These are phyloP conservation scores for Sebastes matsubarae DNA, from an alignment of 2,797 vertebrate species.

Conservation along the genomic window DNA sequence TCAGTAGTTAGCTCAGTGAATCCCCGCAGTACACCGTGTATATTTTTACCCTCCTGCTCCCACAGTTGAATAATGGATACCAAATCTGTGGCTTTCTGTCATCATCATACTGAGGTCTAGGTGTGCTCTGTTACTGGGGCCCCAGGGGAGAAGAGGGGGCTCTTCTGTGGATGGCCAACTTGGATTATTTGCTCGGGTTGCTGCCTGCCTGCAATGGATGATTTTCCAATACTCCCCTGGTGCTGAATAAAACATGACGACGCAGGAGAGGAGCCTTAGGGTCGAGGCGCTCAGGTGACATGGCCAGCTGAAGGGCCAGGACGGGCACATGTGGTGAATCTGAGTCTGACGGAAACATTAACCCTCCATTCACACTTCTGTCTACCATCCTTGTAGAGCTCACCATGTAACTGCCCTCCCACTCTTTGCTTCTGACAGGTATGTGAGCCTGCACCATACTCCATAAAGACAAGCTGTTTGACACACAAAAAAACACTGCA, in stretches of 20 bases:
- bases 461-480: not conserved
- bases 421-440: not conserved
- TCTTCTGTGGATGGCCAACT: conserved; percentile 16
- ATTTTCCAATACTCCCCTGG: conserved; percentile 85
- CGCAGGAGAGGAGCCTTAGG: conserved; percentile 77
- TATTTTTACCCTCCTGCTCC: conserved; percentile 73
- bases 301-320: conserved; percentile 44
- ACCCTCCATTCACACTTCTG: conserved; percentile 43
- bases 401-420: not conserved
- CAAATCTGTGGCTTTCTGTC: conserved; percentile 81
- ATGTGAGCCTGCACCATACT: not conserved
- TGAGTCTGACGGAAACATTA: conserved; percentile 70
- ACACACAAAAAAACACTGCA: not conserved
- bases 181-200: conserved; percentile 53
- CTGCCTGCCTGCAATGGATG: conserved; percentile 69
- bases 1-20: conserved; percentile 33
- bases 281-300: conserved; percentile 81
- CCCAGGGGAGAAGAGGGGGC: conserved; percentile 2
- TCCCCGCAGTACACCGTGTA: conserved; percentile 70
- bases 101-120: conserved; percentile 57
- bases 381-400: not conserved
- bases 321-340: conserved; percentile 53
- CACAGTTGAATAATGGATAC: conserved; percentile 82
- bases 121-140: conserved; percentile 28
- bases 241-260: conserved; percentile 89